Base-by-base conservation (phyloP, 2,888 invertebrate genomes). In the Aromia moschata region DNA sequence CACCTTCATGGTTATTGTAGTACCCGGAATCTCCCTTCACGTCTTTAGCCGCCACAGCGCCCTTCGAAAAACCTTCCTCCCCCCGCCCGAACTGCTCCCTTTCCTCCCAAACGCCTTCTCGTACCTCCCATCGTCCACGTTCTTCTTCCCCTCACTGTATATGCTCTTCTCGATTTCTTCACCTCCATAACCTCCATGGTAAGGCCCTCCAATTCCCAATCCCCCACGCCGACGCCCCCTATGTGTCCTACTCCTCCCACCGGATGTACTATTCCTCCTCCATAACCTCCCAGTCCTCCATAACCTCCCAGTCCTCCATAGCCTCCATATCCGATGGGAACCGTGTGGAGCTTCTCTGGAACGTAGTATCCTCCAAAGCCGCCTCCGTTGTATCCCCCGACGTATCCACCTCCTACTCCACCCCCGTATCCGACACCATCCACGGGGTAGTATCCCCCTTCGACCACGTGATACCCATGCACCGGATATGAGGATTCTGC, bases 381-480 rank as follows among this genome's bases (percentile, higher is more conserved):
- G 36, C 64, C 44, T 20, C 45, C 5, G 9, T 81, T 69, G 14
- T 82, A 80, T 57, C 65, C 60, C 38, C 37, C 56, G 44, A 63
- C 33, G 31, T 64, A 57, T 56, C 64, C 20, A 37, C 45, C 9
- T 16, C 64, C 64, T 10, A 33, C 30, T 12, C 45, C 43, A 7
- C 18, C 47, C 14, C 44, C 52, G 17, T 58, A 51, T 11, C 58
- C 62, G 10, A 47, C 43, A 18, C 55, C 36, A 43, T 53, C 53
- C 37, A 58, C 17, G 10, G 86, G 85, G 70, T 85, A 86, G 71
- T 86, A 86, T 59, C 81, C 83, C 74, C 84, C 84, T 78, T 86
- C 85, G 74, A 85, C 84, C 33, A 86, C 84, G 78, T 85, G 85
- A 69, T 86, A 87, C 31, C 84, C 84, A 55, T 78, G 81, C 1